Evolutionary conservation across 2,113 vertebrate genomes (phyloP), one percentile per base, ranked within the genome.

Genomic region (Poecile atricapillus): DNA sequence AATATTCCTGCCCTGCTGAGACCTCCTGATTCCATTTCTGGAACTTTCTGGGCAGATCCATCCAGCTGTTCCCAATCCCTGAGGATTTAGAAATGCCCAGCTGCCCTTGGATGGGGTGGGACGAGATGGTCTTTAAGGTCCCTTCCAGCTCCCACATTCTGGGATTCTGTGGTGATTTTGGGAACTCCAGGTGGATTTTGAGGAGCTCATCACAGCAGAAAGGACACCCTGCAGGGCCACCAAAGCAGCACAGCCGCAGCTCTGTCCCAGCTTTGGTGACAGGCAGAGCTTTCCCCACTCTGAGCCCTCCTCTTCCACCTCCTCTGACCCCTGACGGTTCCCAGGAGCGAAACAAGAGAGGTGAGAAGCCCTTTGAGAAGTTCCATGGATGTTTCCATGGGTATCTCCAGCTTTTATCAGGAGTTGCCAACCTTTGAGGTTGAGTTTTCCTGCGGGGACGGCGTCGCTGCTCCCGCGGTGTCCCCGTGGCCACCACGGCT

Each of bases 361-460:
- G 11, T 18, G 6, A 37, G 33, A 63, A 46, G 11, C 11, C 11
- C 33, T 20, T 39, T 22, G 49, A 1, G 3, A 27, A 33, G 21
- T 28, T 49, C 30, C 11, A 10, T 1, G 8, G 50, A 15, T 27
- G 15, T 50, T 47, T 22, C 27, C 18, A 11, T 0, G 7, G 74
- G 1, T 16, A 23, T 25, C 50, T 25, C 3, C 47, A 67, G 25
- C 7, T 0, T 50, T 22, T 19, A 6, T 11, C 27, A 39, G 58
- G 31, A 11, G 4, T 2, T 20, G 25, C 31, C 15, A 9, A 25
- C 5, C 56, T 39, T 37, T 37, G 11, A 16, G 0, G 21, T 6
- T 21, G 35, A 0, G 2, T 52, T 44, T n/a, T n/a, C 23, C 49
- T 43, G 7, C 0, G 0, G 50, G n/a, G 11, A 60, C 6, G 52